Base-by-base conservation (phyloP, 2,888 invertebrate genomes). In the Fabriciana adippe region DNA sequence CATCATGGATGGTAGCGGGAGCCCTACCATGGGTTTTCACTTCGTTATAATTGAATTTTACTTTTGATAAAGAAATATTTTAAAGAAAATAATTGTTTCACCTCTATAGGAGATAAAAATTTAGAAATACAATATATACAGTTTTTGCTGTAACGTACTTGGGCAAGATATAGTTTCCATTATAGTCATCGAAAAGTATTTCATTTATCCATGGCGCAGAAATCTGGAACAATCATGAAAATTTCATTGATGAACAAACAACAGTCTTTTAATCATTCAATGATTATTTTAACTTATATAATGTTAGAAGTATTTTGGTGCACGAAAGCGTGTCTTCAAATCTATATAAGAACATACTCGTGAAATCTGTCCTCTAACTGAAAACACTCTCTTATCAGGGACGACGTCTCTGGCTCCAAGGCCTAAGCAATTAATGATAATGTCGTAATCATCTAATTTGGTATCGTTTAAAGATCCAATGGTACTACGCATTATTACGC, bases 401-500 rank as follows among this genome's bases (percentile, higher is more conserved):
- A 95, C 93, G 0, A 97, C 82, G 11, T 89, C 73, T 73, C 90
- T 89, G 0, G 97, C 94, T 1, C 94, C 95, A 0, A 97, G 79
- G 2, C 97, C 97, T 1, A 95, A 93, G 75, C 97, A 97, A 82
- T 97, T 97, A 55, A 97, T 93, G n/a, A 97, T 89, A 0, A 96
- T 90, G 79, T 97, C 95, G 77, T 89, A 95, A 0, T 85, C 83
- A 47, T 93, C 88, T 5, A 94, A 81, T 0, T 95, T 80, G 61
- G 90, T 82, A 14, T 93, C 86, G 0, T 75, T 66, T 0, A 92
- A 68, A 0, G 89, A 87, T 2, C 71, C 71, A 13, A 92, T 69
- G 45, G 77, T 79, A 0, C 75, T 77, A 18, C 74, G 72, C 3
- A 81, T 4, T 6, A 96, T 84, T 74, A 90, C 93, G 0, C 97